A percentile compares a stretch with the other conserved stretches of the same genome.
These are phyloP conservation scores for Babyrousa celebensis DNA, from an alignment of 2,797 vertebrate genomes.

Conservation along the genomic window DNA sequence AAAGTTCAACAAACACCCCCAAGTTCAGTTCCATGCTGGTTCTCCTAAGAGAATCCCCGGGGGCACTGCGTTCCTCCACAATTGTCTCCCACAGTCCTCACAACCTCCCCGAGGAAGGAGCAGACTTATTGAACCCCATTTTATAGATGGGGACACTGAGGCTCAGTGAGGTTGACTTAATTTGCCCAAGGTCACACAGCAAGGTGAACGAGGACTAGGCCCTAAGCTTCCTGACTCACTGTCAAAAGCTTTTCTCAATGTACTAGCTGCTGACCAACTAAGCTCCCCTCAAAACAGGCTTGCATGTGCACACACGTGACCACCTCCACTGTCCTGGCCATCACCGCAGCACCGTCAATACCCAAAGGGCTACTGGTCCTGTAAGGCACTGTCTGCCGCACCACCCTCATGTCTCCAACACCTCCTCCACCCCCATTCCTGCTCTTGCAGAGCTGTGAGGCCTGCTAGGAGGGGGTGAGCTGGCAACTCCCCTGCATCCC, in stretches of 20 bases:
- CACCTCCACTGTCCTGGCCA: background rate
- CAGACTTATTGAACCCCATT: background rate
- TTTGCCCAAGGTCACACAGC: slow-evolving; percentile 77
- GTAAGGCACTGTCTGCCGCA: background rate
- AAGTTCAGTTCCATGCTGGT: background rate
- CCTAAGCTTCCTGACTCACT: background rate
- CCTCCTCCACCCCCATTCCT: background rate
- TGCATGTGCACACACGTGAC: background rate
- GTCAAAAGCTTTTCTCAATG: background rate
- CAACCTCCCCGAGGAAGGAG: background rate
- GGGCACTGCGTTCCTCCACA: background rate
- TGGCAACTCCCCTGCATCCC: background rate
- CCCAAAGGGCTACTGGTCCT: background rate
- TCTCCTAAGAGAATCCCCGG: background rate
- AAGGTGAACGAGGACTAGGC: slow-evolving; percentile 71
- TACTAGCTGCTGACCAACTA: background rate
- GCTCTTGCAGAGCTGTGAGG: background rate
- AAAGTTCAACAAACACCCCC: background rate
- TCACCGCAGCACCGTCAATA: background rate
- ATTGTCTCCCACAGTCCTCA: background rate
- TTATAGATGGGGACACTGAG: slow-evolving; percentile 28
- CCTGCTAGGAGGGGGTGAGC: background rate
- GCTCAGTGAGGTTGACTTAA: slow-evolving; percentile 20
- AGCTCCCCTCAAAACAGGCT: background rate
- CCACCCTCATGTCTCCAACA: background rate